Conservation (phyloP, 2,797 vertebrate genomes). For the Leptoclinus maculatus region DNA sequence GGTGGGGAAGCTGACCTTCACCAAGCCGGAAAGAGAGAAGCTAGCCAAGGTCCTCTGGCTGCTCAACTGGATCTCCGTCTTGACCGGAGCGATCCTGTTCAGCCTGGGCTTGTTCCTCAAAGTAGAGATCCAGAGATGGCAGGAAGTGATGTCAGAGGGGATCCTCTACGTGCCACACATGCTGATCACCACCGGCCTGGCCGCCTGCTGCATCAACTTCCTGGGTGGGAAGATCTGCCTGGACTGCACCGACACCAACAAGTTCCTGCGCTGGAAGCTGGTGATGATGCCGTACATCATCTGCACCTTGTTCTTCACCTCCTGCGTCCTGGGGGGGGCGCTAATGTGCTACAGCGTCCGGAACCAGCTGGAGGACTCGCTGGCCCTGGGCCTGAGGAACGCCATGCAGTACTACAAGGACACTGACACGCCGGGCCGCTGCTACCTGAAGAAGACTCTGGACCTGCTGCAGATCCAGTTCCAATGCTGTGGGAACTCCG, state of each 20-base stretch:
- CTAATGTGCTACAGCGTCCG: constrained; percentile 88
- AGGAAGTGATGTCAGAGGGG: constrained; percentile 88
- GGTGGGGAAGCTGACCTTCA: constrained; percentile 90
- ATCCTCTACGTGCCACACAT: constrained; percentile 86
- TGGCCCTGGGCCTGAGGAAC: constrained; percentile 85
- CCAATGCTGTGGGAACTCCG: constrained; percentile 90
- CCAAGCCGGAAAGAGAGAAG: constrained; percentile 86
- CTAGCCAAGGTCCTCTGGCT: constrained; percentile 90
- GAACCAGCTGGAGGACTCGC: constrained; percentile 86
- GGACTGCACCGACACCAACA: constrained; percentile 88
- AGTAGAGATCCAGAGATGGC: constrained; percentile 88
- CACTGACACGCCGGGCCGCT: constrained; percentile 89
- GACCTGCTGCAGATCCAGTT: constrained; percentile 91
- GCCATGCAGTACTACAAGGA: constrained; percentile 91
- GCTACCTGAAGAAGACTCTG: constrained; percentile 88
- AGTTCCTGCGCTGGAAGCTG: constrained; percentile 90
- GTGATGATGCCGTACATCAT: constrained; percentile 90
- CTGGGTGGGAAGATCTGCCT: constrained; percentile 91
- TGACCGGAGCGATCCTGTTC: constrained; percentile 87
- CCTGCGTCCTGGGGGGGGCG: constrained; percentile 87
- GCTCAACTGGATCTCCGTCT: constrained; percentile 92
- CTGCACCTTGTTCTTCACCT: constrained; percentile 90
- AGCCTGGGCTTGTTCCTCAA: constrained; percentile 90
- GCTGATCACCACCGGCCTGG: constrained; percentile 87
- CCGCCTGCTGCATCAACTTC: constrained; percentile 90